These are phyloP conservation scores for Varanus komodoensis DNA, from an alignment of 2,113 vertebrate species.

Conservation along the genomic window DNA sequence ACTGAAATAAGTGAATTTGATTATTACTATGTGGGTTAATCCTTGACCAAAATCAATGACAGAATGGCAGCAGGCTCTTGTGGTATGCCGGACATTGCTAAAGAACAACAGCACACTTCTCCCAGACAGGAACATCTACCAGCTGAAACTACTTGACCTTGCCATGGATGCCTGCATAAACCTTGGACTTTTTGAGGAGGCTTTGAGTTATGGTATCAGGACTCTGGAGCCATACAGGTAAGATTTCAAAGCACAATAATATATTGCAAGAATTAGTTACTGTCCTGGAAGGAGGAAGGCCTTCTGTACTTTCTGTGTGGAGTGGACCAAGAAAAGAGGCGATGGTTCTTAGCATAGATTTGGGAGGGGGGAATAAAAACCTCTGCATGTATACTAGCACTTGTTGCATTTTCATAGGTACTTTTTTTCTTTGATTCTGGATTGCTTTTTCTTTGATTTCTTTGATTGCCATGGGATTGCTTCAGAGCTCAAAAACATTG, in stretches of 20 bases:
- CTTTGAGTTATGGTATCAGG: conserved; percentile 80
- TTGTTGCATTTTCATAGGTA: not conserved
- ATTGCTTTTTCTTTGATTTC: not conserved
- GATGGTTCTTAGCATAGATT: not conserved
- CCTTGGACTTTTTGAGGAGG: conserved; percentile 84
- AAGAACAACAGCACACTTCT: conserved; percentile 63
- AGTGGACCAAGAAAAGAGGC: not conserved
- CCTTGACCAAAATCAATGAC: conserved; percentile 76
- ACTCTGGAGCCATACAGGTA: conserved; percentile 89
- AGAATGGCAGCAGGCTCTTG: conserved; percentile 85
- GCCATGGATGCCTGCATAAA: conserved; percentile 89
- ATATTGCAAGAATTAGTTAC: not conserved
- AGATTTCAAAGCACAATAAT: conserved; percentile 48
- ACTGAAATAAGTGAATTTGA: conserved; percentile 33
- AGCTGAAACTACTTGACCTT: conserved; percentile 87
- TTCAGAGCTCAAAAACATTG: too few species aligned
- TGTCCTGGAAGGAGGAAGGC: not conserved
- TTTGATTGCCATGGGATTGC: not conserved
- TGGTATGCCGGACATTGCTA: conserved; percentile 77
- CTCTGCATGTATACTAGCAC: not conserved
- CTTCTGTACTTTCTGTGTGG: not conserved
- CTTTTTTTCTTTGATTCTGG: not conserved
- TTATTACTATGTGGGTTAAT: conserved; percentile 45
- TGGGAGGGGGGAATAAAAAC: not conserved
- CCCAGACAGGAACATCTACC: conserved; percentile 90